Percentiles rank a stretch among this genome's conserved stretches.
phyloP scores from a whole-genome alignment of 2,888 invertebrate genomes.

The Timandra comae region DNA sequence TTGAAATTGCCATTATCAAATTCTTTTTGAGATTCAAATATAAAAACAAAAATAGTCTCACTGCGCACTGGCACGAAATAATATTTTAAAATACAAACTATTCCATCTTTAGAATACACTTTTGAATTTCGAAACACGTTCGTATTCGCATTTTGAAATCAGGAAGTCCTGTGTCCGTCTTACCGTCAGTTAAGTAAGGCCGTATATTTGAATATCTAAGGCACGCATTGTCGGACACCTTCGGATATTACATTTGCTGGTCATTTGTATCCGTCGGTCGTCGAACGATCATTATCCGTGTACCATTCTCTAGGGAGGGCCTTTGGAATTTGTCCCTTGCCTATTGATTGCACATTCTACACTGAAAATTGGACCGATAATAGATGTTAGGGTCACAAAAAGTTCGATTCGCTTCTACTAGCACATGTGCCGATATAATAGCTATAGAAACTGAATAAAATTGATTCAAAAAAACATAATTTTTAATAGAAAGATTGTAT shows the following conservation, averaged over 20 bases:
- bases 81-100: no score
- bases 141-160: slow-evolving; percentile 37
- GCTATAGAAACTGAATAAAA: not conserved
- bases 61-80: no score
- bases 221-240: slow-evolving; percentile 48
- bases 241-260: slow-evolving; percentile 75
- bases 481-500: not conserved
- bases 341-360: slow-evolving; percentile 52
- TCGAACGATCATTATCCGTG: slow-evolving; percentile 70
- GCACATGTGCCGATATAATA: no score
- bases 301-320: slow-evolving; percentile 53
- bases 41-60: no score
- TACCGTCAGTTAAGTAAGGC: slow-evolving; percentile 36
- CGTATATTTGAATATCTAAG: slow-evolving; percentile 58
- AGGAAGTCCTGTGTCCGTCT: slow-evolving; percentile 39
- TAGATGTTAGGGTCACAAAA: slow-evolving; percentile 46
- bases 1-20: no score
- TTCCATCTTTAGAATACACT: no score
- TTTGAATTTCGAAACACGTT: slow-evolving; percentile 25
- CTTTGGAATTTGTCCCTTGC: slow-evolving; percentile 53
- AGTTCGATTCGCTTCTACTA: slow-evolving; percentile 38
- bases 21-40: no score
- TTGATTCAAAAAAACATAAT: not conserved
- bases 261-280: slow-evolving; percentile 73
- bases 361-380: slow-evolving; percentile 62